Percentiles rank a stretch among this genome's conserved stretches.
Evolutionary conservation across 2,888 invertebrate species (phyloP).

Genomic region (Drosophila eohydei): DNA sequence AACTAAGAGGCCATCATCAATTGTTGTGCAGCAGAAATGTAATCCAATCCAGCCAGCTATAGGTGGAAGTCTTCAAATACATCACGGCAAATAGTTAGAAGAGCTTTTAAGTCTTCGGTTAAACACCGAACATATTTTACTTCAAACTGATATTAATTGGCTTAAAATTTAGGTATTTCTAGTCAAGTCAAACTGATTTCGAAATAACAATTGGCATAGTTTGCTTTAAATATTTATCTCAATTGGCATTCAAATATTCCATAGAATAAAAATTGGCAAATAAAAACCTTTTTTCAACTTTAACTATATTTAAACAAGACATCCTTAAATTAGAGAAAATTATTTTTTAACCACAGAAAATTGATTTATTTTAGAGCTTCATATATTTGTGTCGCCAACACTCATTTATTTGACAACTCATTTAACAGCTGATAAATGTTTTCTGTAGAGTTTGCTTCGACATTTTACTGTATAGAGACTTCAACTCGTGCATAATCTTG

Average conservation of each 20-base stretch:
- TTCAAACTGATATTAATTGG: not conserved
- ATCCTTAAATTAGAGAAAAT: no score
- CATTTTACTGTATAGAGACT: no score
- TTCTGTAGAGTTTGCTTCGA: no score
- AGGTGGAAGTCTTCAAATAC: not conserved
- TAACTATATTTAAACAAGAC: no score
- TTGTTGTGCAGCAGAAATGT: slow-evolving; percentile 9
- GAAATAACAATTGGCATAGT: not conserved
- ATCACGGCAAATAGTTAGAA: not conserved
- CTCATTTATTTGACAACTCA: no score
- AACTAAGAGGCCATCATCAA: slow-evolving; percentile 6
- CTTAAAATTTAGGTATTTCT: not conserved
- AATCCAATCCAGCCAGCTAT: not conserved
- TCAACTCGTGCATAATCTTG: no score
- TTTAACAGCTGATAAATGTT: no score
- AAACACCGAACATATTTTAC: slow-evolving; percentile 8
- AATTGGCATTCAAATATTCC: not conserved
- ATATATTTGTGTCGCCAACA: no score
- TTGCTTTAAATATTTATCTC: not conserved
- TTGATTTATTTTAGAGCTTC: no score
- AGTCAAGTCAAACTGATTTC: not conserved
- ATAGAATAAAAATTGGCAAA: no score
- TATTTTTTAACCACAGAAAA: no score
- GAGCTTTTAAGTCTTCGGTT: not conserved
- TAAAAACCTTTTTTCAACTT: no score